A percentile compares a stretch with the other conserved stretches of the same genome.
phyloP scores from a whole-genome alignment of 2,797 vertebrate species.

The Falco novaeseelandiae region DNA sequence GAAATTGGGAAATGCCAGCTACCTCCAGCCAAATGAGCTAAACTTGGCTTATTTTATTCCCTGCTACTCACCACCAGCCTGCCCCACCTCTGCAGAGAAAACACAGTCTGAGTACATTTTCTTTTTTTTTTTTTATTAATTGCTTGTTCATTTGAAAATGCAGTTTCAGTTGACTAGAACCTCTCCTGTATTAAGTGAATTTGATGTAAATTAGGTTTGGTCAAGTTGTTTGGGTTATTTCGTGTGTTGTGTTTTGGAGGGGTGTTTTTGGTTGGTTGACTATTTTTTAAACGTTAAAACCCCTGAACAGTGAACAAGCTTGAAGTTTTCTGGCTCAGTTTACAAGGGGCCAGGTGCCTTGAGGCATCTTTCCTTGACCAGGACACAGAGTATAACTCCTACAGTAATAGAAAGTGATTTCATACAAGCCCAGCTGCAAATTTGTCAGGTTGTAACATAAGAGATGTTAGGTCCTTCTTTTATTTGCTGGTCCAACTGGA shows the following conservation, averaged over 20 bases:
- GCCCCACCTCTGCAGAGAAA: background rate
- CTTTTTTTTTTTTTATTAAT: background rate
- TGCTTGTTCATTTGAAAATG: background rate
- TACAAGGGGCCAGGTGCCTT: background rate
- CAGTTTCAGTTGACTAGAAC: background rate
- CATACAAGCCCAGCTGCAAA: background rate
- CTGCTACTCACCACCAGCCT: accelerated
- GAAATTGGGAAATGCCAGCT: background rate
- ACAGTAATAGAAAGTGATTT: background rate
- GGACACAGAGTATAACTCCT: background rate
- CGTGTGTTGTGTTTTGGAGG: background rate
- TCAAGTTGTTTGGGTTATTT: background rate
- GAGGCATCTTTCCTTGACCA: background rate
- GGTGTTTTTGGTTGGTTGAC: background rate
- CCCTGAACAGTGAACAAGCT: background rate
- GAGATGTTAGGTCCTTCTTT: background rate
- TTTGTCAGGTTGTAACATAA: background rate
- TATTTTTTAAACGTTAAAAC: background rate
- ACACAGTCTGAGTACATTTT: background rate
- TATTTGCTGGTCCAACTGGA: background rate
- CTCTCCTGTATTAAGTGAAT: background rate
- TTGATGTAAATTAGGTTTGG: background rate
- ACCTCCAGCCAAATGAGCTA: background rate
- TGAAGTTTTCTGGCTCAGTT: background rate
- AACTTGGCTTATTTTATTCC: background rate